These are phyloP conservation scores for Drosophila parvula DNA, from an alignment of 1,140 invertebrate species.

Conservation along the genomic window DNA sequence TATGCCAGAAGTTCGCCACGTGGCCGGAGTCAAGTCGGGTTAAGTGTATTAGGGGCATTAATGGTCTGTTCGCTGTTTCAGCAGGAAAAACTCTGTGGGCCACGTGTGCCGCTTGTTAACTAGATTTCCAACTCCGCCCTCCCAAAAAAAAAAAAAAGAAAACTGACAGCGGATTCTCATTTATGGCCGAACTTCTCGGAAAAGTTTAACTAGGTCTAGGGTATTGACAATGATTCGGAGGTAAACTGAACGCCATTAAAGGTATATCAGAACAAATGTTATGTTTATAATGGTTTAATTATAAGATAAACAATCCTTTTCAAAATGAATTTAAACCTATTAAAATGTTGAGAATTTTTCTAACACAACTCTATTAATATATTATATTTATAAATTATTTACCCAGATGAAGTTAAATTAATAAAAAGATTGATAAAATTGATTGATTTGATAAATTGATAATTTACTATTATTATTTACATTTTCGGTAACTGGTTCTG, in stretches of 20 bases:
- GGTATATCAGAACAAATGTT: background rate
- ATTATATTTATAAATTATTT: no score
- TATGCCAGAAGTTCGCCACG: constrained; percentile 70
- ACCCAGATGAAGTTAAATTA: no score
- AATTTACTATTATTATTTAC: no score
- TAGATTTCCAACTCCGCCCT: constrained; percentile 35
- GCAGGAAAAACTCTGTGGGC: constrained; percentile 46
- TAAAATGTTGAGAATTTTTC: background rate
- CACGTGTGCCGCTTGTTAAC: constrained; percentile 69
- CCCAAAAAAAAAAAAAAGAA: constrained; percentile 2
- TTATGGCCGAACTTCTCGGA: constrained; percentile 35
- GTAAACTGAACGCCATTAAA: background rate
- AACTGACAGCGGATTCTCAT: constrained; percentile 17
- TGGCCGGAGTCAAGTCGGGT: constrained; percentile 50
- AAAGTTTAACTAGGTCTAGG: constrained; percentile 36
- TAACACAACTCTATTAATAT: no score
- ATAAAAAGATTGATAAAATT: no score
- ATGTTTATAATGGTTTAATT: background rate
- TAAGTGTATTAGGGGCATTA: constrained; percentile 74
- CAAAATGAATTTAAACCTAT: background rate
- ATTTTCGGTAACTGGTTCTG: no score
- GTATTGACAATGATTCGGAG: constrained; percentile 25
- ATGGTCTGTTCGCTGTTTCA: constrained; percentile 42
- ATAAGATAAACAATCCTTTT: no score
- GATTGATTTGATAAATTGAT: no score